phyloP scores from a whole-genome alignment of 1,140 invertebrate species.

The Pantala flavescens region DNA sequence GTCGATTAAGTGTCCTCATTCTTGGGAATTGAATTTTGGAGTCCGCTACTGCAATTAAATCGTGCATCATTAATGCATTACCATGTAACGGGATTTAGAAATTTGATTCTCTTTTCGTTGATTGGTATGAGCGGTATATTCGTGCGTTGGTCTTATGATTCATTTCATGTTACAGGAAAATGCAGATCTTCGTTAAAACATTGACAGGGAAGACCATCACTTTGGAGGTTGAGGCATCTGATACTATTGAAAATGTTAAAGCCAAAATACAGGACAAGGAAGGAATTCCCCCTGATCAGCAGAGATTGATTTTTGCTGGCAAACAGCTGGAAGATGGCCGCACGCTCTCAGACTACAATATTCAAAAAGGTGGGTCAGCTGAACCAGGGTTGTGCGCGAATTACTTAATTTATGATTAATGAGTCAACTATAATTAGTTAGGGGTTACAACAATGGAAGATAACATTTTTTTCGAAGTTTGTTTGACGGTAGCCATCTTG shows the following conservation, averaged over 20 bases:
- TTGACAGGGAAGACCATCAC: constrained; percentile 49
- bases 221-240: constrained; percentile 38
- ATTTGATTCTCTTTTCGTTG: too few relatives aligned
- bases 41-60: too few relatives aligned
- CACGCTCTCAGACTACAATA: constrained; percentile 64
- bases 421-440: too few relatives aligned
- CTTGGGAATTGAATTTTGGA: too few relatives aligned
- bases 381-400: too few relatives aligned
- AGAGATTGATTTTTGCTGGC: constrained; percentile 38
- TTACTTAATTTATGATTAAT: too few relatives aligned
- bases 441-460: too few relatives aligned
- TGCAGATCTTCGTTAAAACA: constrained; percentile 47
- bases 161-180: constrained; percentile 27
- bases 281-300: constrained; percentile 41
- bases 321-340: constrained; percentile 50
- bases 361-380: constrained; percentile 47
- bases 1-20: too few relatives aligned
- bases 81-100: too few relatives aligned
- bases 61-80: too few relatives aligned
- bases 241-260: constrained; percentile 27
- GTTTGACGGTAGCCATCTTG: constrained; percentile 51
- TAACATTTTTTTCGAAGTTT: constrained; percentile 27
- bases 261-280: constrained; percentile 43
- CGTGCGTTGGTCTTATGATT: too few relatives aligned
- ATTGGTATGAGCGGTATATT: too few relatives aligned